Percentiles rank a stretch among this genome's conserved stretches.
Evolutionary conservation across 2,888 invertebrate species (phyloP).

Genomic region (Athalia circularis): DNA sequence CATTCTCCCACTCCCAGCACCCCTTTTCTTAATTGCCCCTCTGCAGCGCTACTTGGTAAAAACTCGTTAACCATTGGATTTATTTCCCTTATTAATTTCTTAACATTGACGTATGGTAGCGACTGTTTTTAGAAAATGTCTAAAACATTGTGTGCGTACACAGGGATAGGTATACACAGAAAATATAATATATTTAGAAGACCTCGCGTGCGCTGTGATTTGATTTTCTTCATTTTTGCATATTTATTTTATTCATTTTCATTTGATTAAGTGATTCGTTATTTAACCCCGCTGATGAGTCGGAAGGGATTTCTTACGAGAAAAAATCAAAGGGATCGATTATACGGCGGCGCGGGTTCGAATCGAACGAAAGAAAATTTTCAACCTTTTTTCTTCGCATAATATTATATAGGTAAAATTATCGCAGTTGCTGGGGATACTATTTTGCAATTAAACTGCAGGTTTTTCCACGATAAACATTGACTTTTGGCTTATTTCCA

Average conservation of each 20-base stretch:
- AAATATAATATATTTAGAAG: slow-evolving; percentile 9
- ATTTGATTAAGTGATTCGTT: background rate
- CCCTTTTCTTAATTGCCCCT: slow-evolving; percentile 66
- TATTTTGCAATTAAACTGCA: slow-evolving; percentile 46
- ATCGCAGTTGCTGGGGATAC: background rate
- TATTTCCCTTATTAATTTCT: slow-evolving; percentile 60
- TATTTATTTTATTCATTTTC: background rate
- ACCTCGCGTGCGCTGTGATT: slow-evolving; percentile 24
- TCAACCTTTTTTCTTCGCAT: too few relatives aligned
- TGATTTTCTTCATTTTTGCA: slow-evolving; percentile 26
- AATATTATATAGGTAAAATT: background rate
- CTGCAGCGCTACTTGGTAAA: slow-evolving; percentile 63
- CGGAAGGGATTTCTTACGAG: background rate
- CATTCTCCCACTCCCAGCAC: slow-evolving; percentile 37
- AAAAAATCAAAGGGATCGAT: too few relatives aligned
- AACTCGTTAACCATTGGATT: slow-evolving; percentile 72
- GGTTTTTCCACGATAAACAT: slow-evolving; percentile 55
- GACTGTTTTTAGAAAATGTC: slow-evolving; percentile 23
- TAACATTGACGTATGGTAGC: slow-evolving; percentile 31
- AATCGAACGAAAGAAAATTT: background rate
- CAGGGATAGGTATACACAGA: too few relatives aligned
- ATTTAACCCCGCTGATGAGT: slow-evolving; percentile 3
- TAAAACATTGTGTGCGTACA: slow-evolving; percentile 10
- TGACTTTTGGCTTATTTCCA: slow-evolving; percentile 65
- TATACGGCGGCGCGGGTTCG: too few relatives aligned